phyloP scores from a whole-genome alignment of 30 jellyfish, hydroid and myxozoan species.

The Calvadosia cruxmelitensis region DNA sequence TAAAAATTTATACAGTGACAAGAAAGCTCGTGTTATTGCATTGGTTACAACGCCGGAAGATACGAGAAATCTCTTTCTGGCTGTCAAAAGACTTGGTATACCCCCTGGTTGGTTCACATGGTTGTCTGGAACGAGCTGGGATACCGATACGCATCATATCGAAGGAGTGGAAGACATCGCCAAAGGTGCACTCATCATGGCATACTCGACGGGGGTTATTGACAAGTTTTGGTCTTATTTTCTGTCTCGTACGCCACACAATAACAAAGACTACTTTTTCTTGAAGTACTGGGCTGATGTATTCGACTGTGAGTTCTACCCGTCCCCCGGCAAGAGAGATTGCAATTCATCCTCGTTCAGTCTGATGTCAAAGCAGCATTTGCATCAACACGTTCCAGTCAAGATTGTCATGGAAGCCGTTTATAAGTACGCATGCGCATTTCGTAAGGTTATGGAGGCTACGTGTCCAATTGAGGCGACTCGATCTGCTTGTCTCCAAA shows the following conservation, averaged over 20 bases:
- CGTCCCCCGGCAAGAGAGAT: background rate
- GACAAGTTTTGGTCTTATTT: conserved; percentile 22
- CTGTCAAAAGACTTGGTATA: conserved; percentile 6
- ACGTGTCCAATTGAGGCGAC: conserved; percentile 9
- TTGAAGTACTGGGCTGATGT: conserved; percentile 7
- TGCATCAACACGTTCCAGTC: conserved; percentile 26
- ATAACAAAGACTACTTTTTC: conserved; percentile 6
- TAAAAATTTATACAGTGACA: background rate
- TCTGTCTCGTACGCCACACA: conserved; percentile 17
- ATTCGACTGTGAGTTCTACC: background rate
- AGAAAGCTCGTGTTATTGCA: conserved; percentile 19
- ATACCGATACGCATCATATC: conserved; percentile 1
- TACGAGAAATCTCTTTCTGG: conserved; percentile 35
- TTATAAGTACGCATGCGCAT: conserved; percentile 47
- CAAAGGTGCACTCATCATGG: conserved; percentile 25
- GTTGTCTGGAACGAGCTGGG: conserved; percentile 32
- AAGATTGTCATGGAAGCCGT: conserved; percentile 42
- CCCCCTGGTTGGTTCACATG: conserved; percentile 11
- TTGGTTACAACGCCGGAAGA: conserved; percentile 48
- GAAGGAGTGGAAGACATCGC: conserved; percentile 25
- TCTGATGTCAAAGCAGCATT: background rate
- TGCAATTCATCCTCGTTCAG: background rate
- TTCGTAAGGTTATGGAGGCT: conserved; percentile 14
- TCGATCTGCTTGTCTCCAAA: conserved; percentile 5
- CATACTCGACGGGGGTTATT: background rate